Evolutionary conservation across 1,140 invertebrate genomes (phyloP).

Genomic region (Calliopsis andreniformis): DNA sequence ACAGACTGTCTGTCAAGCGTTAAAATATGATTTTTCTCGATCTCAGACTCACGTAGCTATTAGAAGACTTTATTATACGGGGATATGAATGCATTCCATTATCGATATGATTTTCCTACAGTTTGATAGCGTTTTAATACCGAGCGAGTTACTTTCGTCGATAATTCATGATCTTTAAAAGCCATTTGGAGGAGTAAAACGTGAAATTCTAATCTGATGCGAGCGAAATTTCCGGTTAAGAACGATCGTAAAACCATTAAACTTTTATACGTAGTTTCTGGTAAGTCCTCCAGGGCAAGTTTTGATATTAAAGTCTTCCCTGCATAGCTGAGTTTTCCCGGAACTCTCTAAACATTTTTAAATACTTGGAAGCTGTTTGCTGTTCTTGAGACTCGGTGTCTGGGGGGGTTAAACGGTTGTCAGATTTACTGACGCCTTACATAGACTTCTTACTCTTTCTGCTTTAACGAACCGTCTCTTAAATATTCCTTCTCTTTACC

Average conservation of each 20-base stretch:
- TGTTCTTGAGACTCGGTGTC: background rate
- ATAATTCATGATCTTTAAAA: slow-evolving; percentile 17
- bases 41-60: background rate
- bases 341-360: slow-evolving; percentile 43
- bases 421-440: background rate
- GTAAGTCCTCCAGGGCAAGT: background rate
- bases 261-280: slow-evolving; percentile 25
- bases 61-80: too few relatives aligned
- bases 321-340: background rate
- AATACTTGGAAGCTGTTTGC: slow-evolving; percentile 56
- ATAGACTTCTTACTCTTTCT: slow-evolving; percentile 12
- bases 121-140: background rate
- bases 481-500: background rate
- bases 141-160: background rate
- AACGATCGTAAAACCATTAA: slow-evolving; percentile 34
- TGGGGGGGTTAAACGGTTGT: slow-evolving; percentile 31
- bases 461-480: slow-evolving; percentile 23
- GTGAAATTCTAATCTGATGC: slow-evolving; percentile 45
- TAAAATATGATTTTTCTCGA: too few relatives aligned
- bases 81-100: too few relatives aligned
- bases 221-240: slow-evolving; percentile 26
- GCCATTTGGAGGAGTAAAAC: slow-evolving; percentile 17
- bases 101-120: background rate
- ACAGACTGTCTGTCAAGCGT: too few relatives aligned
- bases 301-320: slow-evolving; percentile 38